Evolutionary conservation across 2,797 vertebrate genomes (phyloP).

Genomic region (Sebastiscus tertius): DNA sequence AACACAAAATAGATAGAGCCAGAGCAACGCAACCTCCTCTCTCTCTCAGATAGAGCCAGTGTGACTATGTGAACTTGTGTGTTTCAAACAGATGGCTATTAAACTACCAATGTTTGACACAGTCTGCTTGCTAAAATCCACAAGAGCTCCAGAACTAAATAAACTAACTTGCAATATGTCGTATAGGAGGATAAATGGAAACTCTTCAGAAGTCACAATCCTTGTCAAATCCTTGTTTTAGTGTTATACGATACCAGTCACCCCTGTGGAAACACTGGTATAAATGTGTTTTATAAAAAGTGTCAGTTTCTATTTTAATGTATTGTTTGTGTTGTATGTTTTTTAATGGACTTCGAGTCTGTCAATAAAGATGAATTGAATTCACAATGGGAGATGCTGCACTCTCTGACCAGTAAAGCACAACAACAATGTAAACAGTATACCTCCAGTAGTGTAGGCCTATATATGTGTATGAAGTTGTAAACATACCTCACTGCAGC

Average conservation of each 20-base stretch:
- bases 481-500: slow-evolving; percentile 34
- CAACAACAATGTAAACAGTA: background rate
- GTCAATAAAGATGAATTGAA: background rate
- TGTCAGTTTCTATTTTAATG: no score
- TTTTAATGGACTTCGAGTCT: no score
- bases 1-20: no score
- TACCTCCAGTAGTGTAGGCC: background rate
- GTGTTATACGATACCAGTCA: no score
- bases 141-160: background rate
- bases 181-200: background rate
- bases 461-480: slow-evolving; percentile 6
- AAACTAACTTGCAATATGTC: background rate
- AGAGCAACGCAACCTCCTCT: no score
- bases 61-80: background rate
- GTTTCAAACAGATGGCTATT: background rate
- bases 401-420: background rate
- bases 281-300: no score
- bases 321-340: no score
- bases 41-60: no score
- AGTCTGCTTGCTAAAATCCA: background rate
- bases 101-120: background rate
- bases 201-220: background rate
- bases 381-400: background rate
- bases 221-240: no score
- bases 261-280: no score